Conservation (phyloP, 1,140 invertebrate species). For the Aphaenogaster floridana region DNA sequence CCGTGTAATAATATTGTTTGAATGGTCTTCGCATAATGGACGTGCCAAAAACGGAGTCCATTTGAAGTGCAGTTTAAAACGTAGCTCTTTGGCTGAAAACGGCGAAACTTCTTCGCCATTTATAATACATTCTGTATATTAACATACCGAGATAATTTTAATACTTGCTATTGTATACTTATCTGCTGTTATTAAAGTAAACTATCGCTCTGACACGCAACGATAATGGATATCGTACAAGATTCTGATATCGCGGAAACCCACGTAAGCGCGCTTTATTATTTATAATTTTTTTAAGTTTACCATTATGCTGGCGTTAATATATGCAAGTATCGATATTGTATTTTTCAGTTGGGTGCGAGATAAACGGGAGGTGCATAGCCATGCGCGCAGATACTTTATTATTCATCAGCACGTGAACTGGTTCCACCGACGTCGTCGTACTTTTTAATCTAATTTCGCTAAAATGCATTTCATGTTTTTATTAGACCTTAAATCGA, state of each 20-base stretch:
- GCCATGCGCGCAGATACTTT: slow-evolving; percentile 1
- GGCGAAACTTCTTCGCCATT: background rate
- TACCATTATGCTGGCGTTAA: background rate
- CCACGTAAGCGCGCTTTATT: background rate
- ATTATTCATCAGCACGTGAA: slow-evolving; percentile 28
- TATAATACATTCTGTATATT: background rate
- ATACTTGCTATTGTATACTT: background rate
- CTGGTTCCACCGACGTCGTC: background rate
- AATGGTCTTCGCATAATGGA: background rate
- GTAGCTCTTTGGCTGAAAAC: background rate
- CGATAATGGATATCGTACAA: background rate
- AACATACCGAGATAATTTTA: background rate
- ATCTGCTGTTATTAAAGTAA: background rate
- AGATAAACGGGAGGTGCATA: background rate
- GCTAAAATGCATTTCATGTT: slow-evolving; percentile 63
- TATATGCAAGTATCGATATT: background rate
- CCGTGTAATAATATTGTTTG: slow-evolving; percentile 38
- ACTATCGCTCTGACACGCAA: background rate
- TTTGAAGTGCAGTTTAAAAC: background rate
- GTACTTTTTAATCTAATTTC: slow-evolving; percentile 51
- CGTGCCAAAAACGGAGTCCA: background rate
- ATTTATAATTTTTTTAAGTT: background rate
- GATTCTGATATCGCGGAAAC: background rate
- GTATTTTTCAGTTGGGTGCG: background rate
- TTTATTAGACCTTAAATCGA: slow-evolving; percentile 62